Evolutionary conservation across 2,113 vertebrate species (phyloP).

Genomic region (Camelus dromedarius): DNA sequence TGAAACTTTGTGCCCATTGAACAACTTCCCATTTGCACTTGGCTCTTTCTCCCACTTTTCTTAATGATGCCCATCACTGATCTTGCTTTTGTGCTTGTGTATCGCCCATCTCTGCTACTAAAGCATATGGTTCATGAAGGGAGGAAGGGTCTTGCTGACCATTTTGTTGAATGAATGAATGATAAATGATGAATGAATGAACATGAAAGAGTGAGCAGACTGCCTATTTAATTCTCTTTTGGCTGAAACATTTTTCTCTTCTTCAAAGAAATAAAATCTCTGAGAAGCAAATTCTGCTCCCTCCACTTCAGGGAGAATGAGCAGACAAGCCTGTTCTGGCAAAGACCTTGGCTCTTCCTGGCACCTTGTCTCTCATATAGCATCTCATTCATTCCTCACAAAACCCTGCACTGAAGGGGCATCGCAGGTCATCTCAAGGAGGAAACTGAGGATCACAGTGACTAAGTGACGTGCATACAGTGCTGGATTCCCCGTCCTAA

Average conservation of each 20-base stretch:
- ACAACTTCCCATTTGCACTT: not conserved
- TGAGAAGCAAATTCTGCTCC: not conserved
- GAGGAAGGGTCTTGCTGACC: not conserved
- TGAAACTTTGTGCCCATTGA: not conserved
- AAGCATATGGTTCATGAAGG: not conserved
- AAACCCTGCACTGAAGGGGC: not conserved
- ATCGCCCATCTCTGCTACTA: not conserved
- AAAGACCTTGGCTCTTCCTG: not conserved
- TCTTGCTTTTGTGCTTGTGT: not conserved
- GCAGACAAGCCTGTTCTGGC: not conserved
- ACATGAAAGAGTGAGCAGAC: not conserved
- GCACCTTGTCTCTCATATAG: not conserved
- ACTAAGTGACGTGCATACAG: not conserved
- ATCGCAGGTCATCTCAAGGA: not conserved
- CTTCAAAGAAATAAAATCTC: not conserved
- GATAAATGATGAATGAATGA: not conserved
- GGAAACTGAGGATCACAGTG: not conserved
- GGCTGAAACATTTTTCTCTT: not conserved
- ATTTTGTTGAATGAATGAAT: not conserved
- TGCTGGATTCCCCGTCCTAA: not conserved
- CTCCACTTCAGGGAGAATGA: not conserved
- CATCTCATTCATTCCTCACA: not conserved
- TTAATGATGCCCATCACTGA: not conserved
- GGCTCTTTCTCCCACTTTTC: not conserved
- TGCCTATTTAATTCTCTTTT: conserved; percentile 9